These are phyloP conservation scores for Echeneis naucrates DNA, from an alignment of 2,797 vertebrate species.

Conservation along the genomic window DNA sequence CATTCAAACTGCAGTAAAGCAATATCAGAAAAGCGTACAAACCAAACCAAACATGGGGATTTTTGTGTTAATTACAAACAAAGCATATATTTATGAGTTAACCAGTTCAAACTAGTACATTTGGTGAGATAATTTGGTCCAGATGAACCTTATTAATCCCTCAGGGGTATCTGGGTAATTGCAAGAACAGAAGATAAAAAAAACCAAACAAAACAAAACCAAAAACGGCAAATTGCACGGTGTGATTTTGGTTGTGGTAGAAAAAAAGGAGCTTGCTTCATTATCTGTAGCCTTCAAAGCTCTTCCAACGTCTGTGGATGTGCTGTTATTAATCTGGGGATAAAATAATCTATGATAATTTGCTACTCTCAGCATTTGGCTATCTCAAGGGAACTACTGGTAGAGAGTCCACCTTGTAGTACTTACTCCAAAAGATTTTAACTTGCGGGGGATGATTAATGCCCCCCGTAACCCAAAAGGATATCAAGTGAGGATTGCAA, in stretches of 20 bases:
- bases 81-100: not conserved
- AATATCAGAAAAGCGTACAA: not conserved
- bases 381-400: not conserved
- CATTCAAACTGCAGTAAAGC: not conserved
- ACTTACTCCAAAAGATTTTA: not conserved
- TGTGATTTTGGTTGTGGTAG: not conserved
- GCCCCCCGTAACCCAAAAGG: conserved; percentile 1
- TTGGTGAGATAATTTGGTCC: not conserved
- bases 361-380: conserved; percentile 8
- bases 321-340: conserved; percentile 11
- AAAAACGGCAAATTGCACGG: not conserved
- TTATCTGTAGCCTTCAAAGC: conserved; percentile 33
- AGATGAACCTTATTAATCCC: conserved; percentile 10
- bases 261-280: conserved; percentile 13
- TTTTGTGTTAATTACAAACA: not conserved
- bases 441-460: conserved; percentile 9
- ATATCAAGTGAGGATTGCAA: not conserved
- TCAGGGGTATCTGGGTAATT: not conserved
- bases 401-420: conserved; percentile 7
- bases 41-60: not conserved
- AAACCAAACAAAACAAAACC: no score
- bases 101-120: not conserved
- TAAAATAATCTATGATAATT: conserved; percentile 18
- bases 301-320: conserved; percentile 7
- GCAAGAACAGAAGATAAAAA: conserved; percentile 15